Percentiles rank a stretch among this genome's conserved stretches.
Evolutionary conservation across 2,797 vertebrate species (phyloP).

Genomic region (Prunella strophiata): DNA sequence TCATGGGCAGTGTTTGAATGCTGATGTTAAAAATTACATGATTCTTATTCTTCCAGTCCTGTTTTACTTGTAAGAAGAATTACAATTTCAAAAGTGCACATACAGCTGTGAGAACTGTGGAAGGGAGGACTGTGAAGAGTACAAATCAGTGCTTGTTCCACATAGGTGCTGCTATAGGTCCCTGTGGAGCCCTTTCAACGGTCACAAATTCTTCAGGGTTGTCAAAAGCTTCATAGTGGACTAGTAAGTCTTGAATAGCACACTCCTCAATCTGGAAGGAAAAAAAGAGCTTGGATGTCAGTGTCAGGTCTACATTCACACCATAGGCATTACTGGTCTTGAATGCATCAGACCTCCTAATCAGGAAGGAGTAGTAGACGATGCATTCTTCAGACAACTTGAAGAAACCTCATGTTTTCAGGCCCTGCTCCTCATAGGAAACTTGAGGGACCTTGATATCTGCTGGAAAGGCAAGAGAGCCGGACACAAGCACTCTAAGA

Average conservation of each 20-base stretch:
- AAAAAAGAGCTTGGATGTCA: not conserved
- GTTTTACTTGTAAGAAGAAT: not conserved
- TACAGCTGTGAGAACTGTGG: not conserved
- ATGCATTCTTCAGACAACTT: not conserved
- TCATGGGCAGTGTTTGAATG: slow-evolving; percentile 33
- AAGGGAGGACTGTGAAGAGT: not conserved
- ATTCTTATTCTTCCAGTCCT: slow-evolving; percentile 7
- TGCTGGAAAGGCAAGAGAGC: not conserved
- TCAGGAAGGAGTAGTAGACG: not conserved
- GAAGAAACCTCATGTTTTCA: not conserved
- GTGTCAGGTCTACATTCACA: not conserved
- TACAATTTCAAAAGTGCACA: not conserved
- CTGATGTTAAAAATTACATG: slow-evolving; percentile 26
- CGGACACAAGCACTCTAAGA: not conserved
- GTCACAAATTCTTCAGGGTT: slow-evolving; percentile 95
- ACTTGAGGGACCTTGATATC: not conserved
- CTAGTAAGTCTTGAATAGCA: slow-evolving; percentile 92
- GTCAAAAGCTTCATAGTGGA: slow-evolving; percentile 87
- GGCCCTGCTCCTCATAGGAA: not conserved
- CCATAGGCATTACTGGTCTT: not conserved
- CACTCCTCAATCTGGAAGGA: slow-evolving; percentile 90
- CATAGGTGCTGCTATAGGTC: slow-evolving; percentile 89
- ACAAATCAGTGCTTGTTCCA: slow-evolving; percentile 92
- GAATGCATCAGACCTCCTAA: not conserved
- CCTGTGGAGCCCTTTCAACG: slow-evolving; percentile 89